These are phyloP conservation scores for Darevskia mixta DNA, from an alignment of 2,797 vertebrate genomes.

Conservation along the genomic window DNA sequence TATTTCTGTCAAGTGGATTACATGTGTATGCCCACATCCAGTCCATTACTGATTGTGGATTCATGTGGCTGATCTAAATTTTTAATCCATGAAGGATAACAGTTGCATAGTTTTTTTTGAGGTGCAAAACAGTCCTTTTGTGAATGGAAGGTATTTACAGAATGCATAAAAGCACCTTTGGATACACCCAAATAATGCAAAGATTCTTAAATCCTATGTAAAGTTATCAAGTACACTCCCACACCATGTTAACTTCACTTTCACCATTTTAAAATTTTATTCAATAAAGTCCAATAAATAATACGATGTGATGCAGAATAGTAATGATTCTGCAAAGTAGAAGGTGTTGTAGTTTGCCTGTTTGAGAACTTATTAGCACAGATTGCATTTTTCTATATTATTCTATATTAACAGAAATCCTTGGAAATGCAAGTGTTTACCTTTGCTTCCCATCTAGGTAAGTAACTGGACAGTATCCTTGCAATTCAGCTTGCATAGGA, in stretches of 20 bases:
- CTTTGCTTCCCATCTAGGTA: constrained; percentile 91
- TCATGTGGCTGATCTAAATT: neutral
- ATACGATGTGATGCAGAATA: neutral
- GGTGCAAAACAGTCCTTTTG: neutral
- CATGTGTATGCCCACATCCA: neutral
- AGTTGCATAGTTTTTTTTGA: neutral
- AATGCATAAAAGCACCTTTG: neutral
- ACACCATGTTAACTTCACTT: neutral
- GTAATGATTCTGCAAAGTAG: constrained; percentile 30
- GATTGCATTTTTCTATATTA: neutral
- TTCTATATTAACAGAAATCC: constrained; percentile 12
- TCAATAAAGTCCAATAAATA: neutral
- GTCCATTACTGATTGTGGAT: neutral
- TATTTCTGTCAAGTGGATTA: neutral
- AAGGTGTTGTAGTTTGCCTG: neutral
- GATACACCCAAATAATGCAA: neutral
- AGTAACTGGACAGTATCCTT: constrained; percentile 93
- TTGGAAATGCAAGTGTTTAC: constrained; percentile 70
- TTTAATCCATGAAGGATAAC: neutral
- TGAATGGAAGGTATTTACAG: neutral
- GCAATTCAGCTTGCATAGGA: constrained; percentile 88
- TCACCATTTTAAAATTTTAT: constrained; percentile 16
- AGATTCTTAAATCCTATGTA: neutral
- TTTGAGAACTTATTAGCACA: neutral
- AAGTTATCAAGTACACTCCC: neutral